Evolutionary conservation across 2,797 vertebrate genomes (phyloP), one percentile per base, ranked within the genome.

Genomic region (Moxostoma hubbsi): DNA sequence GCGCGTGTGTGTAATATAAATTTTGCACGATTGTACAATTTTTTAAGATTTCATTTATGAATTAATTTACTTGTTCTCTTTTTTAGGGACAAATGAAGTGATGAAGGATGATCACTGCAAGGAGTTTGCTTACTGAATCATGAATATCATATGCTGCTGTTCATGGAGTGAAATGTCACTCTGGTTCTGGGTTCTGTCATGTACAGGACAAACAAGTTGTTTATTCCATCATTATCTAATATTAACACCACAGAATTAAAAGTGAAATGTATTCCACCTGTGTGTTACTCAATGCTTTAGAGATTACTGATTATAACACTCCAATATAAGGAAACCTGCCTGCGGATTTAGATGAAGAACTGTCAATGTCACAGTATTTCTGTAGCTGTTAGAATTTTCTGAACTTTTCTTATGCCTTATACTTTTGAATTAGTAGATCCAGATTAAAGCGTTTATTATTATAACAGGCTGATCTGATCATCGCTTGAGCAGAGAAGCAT

Each of bases 101-200:
- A 99, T 99, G 98, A 93, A 93, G 95, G 88, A 97, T 98, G 96
- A 95, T 98, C 8, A 94, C 98, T 80, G 95, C 96, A n/a, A 89
- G 95, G 82, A 96, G 86, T 86, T 92, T 99, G 58, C 89, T 99
- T 11, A 90, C 93, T 1, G 92, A 93, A 24, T 95, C 88, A 46
- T 89, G 88, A 94, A 83, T n/a, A 8, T 58, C 57, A 59, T 45
- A 71, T 58, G 13, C 47, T n/a, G 51, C 8, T 59, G 53, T 53
- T 53, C 24, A 55, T 15, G 16, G 18, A 58, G 36, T 9, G 16
- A 69, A 69, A 57, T 36, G 67, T 24, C 49, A 79, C 47, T 54
- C 4, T 55, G 7, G 45, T 58, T 49, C 55, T 76, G 73, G 46
- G 61, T 47, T 67, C 50, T 78, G 16, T 45, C 24, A 24, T 24